Evolutionary conservation across 2,113 vertebrate genomes (phyloP), one percentile per base, ranked within the genome.

Genomic region (Gasterosteus aculeatus): DNA sequence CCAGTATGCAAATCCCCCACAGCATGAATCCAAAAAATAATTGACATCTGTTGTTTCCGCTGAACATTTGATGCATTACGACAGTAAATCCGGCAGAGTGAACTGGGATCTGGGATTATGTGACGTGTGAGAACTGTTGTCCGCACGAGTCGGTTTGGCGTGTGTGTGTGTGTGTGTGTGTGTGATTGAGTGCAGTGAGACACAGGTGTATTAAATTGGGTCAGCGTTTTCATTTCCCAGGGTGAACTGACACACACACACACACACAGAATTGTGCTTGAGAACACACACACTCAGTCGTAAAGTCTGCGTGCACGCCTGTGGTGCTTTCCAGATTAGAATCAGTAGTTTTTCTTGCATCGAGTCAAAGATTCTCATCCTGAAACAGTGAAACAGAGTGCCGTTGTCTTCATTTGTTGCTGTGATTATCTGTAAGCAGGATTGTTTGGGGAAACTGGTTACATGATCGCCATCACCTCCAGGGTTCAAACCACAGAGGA

Each of bases 131-230:
- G 69, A 78, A 69, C 54, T 75, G 46, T 35, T 42, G 53, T 69
- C 33, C 33, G 33, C 33, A 35, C 33, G 33, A 35, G 33, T 35
- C 33, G 33, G 57, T 63, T n/a, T 26, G 22, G 22, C 51, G 67
- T 68, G 44, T 58, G 63, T 49, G 72, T 69, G 70, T 46, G 61
- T 59, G 42, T 65, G 70, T 76, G 73, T 63, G 71, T 58, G 82
- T 82, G 84, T 81, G 87, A 88, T 83, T 80, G 72, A 87, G 88
- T 78, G 85, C 85, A 87, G 84, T 14, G 74, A 89, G 88, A 88
- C 89, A 90, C 87, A 91, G 88, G 91, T 90, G 91, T 88, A 86
- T 88, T 90, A 90, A 92, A 92, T 85, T 91, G 89, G 87, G 88
- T 90, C 87, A 91, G 82, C 82, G 11, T 91, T 91, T 91, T 90